These are phyloP conservation scores for Ditula angustiorana DNA, from an alignment of 2,888 invertebrate genomes.

Conservation along the genomic window DNA sequence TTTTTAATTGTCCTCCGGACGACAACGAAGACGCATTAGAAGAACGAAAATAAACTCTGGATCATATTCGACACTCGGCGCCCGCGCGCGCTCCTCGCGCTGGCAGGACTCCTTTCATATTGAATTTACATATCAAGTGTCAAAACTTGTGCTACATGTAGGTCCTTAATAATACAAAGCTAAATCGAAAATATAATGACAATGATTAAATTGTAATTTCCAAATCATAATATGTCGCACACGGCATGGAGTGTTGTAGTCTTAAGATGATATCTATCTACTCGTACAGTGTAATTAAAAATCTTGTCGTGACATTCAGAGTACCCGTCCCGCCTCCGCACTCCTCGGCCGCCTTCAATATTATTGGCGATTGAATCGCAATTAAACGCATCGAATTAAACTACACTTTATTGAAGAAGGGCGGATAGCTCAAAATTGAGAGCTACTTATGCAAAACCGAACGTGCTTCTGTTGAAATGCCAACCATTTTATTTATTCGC, in stretches of 20 bases:
- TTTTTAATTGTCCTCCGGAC: conserved; percentile 84
- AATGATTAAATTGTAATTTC: conserved; percentile 82
- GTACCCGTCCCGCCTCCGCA: conserved; percentile 79
- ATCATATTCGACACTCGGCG: conserved; percentile 78
- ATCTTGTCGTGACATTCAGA: conserved; percentile 86
- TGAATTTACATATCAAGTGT: not conserved
- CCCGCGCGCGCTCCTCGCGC: conserved; percentile 40
- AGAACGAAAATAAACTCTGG: conserved; percentile 81
- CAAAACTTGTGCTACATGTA: not conserved
- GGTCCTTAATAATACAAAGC: not conserved
- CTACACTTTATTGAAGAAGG: conserved; percentile 81
- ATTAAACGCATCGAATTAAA: conserved; percentile 83
- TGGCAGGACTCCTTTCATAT: not conserved
- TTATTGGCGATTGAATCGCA: conserved; percentile 85
- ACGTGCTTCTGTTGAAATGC: conserved; percentile 85
- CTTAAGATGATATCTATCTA: conserved; percentile 84
- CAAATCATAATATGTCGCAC: conserved; percentile 69
- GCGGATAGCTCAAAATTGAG: conserved; percentile 81
- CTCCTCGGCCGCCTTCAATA: conserved; percentile 79
- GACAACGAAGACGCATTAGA: conserved; percentile 83
- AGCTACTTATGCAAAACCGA: conserved; percentile 73
- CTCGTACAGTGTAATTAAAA: conserved; percentile 79
- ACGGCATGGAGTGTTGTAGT: conserved; percentile 73
- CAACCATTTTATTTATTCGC: conserved; percentile 86
- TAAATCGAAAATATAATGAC: not conserved